Evolutionary conservation across 2,113 vertebrate genomes (phyloP).

Genomic region (Nibea albiflora): DNA sequence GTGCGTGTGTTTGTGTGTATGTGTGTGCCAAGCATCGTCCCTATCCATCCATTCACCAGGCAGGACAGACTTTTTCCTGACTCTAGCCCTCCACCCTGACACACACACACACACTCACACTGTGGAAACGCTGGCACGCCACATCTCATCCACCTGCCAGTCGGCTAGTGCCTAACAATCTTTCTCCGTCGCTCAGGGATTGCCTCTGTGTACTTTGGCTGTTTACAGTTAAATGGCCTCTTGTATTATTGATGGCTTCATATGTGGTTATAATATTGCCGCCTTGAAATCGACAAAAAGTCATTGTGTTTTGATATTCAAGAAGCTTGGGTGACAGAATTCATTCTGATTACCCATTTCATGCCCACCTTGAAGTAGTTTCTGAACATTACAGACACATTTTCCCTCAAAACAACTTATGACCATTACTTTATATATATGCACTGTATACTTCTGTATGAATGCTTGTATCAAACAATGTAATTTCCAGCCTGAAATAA

Average conservation of each 20-base stretch:
- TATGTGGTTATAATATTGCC: slow-evolving; percentile 75
- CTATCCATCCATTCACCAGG: slow-evolving; percentile 65
- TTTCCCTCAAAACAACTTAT: slow-evolving; percentile 36
- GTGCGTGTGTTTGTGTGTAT: slow-evolving; percentile 44
- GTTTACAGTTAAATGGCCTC: slow-evolving; percentile 82
- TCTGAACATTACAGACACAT: slow-evolving; percentile 33
- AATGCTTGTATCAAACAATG: slow-evolving; percentile 32
- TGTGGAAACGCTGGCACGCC: slow-evolving; percentile 76
- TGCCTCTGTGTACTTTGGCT: slow-evolving; percentile 78
- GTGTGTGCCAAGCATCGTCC: slow-evolving; percentile 61
- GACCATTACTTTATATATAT: background rate
- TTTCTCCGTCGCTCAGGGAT: slow-evolving; percentile 64
- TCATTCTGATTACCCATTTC: slow-evolving; percentile 53
- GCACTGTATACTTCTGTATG: background rate
- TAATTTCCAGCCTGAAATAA: slow-evolving; percentile 37
- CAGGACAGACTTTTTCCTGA: slow-evolving; percentile 62
- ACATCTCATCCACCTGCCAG: slow-evolving; percentile 80
- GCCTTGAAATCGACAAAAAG: slow-evolving; percentile 68
- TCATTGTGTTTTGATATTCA: slow-evolving; percentile 66
- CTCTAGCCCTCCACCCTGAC: slow-evolving; percentile 47
- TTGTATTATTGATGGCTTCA: slow-evolving; percentile 85
- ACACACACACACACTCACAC: slow-evolving; percentile 36
- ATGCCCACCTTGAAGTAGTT: slow-evolving; percentile 41
- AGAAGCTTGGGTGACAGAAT: slow-evolving; percentile 47
- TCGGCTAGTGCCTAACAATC: slow-evolving; percentile 69